A percentile compares a stretch with the other conserved stretches of the same genome.
Evolutionary conservation across 1,140 invertebrate species (phyloP).

Genomic region (Drosophila pallidifrons): DNA sequence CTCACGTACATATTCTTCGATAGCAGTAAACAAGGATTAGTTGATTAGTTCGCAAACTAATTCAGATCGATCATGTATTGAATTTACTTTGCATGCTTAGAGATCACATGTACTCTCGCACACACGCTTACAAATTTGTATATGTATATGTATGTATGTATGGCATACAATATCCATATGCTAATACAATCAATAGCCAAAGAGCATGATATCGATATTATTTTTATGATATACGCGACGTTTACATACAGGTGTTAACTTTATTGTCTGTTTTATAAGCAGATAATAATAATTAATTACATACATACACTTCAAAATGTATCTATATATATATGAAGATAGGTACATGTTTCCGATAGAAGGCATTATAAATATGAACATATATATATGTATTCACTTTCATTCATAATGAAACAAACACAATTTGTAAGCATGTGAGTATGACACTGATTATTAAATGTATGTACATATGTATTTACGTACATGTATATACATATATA

Average conservation of each 20-base stretch:
- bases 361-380: too few species aligned
- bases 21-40: neutral
- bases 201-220: neutral
- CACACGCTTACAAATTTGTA: neutral
- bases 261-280: neutral
- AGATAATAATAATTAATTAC: neutral
- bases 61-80: neutral
- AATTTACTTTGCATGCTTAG: neutral
- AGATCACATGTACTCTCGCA: neutral
- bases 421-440: neutral
- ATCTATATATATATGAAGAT: neutral
- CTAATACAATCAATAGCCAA: neutral
- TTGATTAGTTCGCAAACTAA: neutral
- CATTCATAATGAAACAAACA: constrained; percentile 2
- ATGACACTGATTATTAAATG: too few species aligned
- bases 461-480: constrained; percentile 4
- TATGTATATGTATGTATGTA: neutral
- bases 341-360: neutral
- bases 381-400: neutral
- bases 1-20: neutral
- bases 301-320: neutral
- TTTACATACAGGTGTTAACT: constrained; percentile 13
- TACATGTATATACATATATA: constrained; percentile 27
- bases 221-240: neutral
- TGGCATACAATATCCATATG: neutral